These are phyloP conservation scores for Liasis olivaceus DNA, from an alignment of 2,797 vertebrate species.

Conservation along the genomic window DNA sequence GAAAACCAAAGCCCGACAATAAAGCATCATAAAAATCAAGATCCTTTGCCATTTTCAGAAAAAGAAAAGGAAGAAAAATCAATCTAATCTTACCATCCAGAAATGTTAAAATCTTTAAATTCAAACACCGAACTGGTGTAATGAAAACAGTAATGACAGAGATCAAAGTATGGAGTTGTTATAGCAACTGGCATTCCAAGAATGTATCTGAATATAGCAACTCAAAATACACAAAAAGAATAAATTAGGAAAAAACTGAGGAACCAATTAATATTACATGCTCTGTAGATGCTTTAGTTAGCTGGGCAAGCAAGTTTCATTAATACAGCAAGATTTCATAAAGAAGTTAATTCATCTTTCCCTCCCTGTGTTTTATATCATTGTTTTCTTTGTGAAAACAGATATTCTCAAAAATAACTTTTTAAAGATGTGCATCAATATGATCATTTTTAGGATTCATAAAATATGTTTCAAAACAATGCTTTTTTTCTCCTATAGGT, in stretches of 20 bases:
- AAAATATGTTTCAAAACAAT: neutral
- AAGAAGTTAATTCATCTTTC: neutral
- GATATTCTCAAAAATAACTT: neutral
- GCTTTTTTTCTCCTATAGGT: neutral
- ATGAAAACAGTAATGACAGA: constrained; percentile 28
- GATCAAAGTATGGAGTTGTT: constrained; percentile 52
- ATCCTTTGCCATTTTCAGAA: neutral
- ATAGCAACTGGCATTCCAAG: constrained; percentile 47
- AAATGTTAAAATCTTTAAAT: constrained; percentile 14
- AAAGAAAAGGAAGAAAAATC: neutral
- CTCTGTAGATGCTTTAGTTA: neutral
- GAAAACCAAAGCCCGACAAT: neutral
- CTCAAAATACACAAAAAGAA: constrained; percentile 34
- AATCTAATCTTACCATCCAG: neutral
- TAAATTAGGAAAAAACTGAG: constrained; percentile 28
- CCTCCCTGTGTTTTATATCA: neutral
- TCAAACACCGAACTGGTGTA: constrained; percentile 8
- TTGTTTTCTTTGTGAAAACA: neutral
- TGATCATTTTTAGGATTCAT: neutral
- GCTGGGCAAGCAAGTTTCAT: neutral
- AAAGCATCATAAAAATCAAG: neutral
- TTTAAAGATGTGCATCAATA: neutral
- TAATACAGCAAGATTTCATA: neutral
- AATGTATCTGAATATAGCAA: constrained; percentile 20
- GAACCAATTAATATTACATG: neutral